phyloP scores from a whole-genome alignment of 2,888 invertebrate genomes.

The Falcaria lacertinaria region DNA sequence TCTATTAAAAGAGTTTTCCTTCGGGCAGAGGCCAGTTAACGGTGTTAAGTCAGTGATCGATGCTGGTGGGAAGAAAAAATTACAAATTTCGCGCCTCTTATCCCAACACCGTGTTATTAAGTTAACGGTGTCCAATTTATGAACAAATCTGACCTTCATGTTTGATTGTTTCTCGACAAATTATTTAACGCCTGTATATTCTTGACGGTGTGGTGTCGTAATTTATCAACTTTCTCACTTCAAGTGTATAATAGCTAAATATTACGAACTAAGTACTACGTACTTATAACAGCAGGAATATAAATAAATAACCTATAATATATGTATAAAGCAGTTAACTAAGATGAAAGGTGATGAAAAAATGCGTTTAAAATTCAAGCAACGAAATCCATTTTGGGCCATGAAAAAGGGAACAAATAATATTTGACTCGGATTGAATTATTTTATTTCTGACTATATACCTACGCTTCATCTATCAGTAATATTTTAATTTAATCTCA shows the following conservation, averaged over 20 bases:
- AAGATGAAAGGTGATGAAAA: background rate
- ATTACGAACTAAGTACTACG: background rate
- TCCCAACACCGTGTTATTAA: constrained; percentile 53
- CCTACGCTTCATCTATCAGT: background rate
- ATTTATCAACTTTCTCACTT: background rate
- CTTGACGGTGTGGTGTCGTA: background rate
- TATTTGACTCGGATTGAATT: background rate
- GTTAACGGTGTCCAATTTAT: constrained; percentile 57
- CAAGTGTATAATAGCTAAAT: background rate
- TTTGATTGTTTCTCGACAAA: constrained; percentile 28
- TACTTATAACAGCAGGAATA: no score
- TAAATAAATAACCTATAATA: no score
- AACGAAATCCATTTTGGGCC: background rate
- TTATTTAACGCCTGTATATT: constrained; percentile 24
- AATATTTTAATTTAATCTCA: constrained; percentile 1
- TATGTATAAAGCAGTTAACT: no score
- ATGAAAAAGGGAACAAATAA: background rate
- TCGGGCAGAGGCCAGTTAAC: constrained; percentile 27
- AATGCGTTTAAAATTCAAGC: background rate
- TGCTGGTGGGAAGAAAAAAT: constrained; percentile 46
- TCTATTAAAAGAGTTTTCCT: constrained; percentile 31
- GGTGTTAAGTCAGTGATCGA: constrained; percentile 35
- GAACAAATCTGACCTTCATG: constrained; percentile 41
- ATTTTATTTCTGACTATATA: background rate
- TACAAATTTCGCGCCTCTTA: constrained; percentile 69